Percentiles rank a stretch among this genome's conserved stretches.
Conservation (phyloP, 2,113 vertebrate species). For the Podarcis cretensis region DNA sequence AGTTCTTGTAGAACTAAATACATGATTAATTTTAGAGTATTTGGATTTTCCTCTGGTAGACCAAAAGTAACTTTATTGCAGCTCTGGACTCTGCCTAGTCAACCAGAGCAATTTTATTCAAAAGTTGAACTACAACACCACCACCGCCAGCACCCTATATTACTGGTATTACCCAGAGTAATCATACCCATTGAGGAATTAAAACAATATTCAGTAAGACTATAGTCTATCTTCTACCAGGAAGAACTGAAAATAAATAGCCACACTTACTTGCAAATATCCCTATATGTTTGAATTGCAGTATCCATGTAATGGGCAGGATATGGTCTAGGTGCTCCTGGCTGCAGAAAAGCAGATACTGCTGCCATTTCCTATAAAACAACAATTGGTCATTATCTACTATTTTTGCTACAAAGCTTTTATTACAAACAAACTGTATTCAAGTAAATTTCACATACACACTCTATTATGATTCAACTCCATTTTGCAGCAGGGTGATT, state of each 20-base stretch:
- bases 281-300: conserved; percentile 95
- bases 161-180: background rate
- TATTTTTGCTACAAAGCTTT: background rate
- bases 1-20: background rate
- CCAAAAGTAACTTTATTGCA: background rate
- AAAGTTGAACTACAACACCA: background rate
- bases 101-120: background rate
- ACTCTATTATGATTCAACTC: background rate
- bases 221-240: background rate
- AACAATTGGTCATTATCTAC: conserved; percentile 7
- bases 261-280: conserved; percentile 93
- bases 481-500: background rate
- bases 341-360: conserved; percentile 93
- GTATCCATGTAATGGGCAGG: conserved; percentile 99
- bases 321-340: conserved; percentile 90
- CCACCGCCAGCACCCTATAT: background rate
- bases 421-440: background rate
- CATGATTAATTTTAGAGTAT: too few species aligned
- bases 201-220: background rate
- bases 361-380: conserved; percentile 95
- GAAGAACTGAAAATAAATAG: background rate
- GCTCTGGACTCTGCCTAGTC: background rate
- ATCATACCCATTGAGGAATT: background rate
- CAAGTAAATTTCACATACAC: background rate
- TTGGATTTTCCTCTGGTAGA: background rate